Evolutionary conservation across 2,797 vertebrate genomes (phyloP).

Genomic region (Oreochromis grahami): DNA sequence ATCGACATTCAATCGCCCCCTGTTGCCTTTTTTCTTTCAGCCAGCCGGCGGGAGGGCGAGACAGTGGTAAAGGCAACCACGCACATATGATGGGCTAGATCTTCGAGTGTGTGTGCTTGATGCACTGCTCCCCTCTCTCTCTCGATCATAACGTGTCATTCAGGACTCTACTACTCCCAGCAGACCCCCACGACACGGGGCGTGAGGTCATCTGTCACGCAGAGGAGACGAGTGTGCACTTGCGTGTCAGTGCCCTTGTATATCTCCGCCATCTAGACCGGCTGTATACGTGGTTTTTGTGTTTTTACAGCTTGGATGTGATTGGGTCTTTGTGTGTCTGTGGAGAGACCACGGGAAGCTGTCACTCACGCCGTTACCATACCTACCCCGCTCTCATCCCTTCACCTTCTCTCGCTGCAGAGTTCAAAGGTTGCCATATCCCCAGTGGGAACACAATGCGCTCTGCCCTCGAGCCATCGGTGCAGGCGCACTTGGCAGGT

Average conservation of each 20-base stretch:
- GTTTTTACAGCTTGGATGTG: background rate
- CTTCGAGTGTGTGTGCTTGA: background rate
- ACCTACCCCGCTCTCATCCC: slow-evolving; percentile 47
- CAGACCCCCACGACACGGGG: slow-evolving; percentile 57
- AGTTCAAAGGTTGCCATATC: slow-evolving; percentile 69
- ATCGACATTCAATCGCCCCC: background rate
- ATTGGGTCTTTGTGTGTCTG: background rate
- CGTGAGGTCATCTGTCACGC: slow-evolving; percentile 65
- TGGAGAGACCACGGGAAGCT: slow-evolving; percentile 11
- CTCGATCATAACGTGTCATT: slow-evolving; percentile 62
- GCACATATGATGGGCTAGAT: background rate
- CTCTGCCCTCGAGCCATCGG: slow-evolving; percentile 43
- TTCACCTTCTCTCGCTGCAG: slow-evolving; percentile 33
- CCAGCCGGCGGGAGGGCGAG: background rate
- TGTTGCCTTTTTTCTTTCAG: slow-evolving; percentile 1
- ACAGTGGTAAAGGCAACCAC: background rate
- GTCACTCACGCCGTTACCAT: slow-evolving; percentile 50
- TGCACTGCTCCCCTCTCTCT: background rate
- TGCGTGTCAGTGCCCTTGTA: background rate
- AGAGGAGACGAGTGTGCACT: slow-evolving; percentile 10
- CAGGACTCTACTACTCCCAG: slow-evolving; percentile 52
- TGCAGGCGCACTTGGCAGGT: slow-evolving; percentile 7
- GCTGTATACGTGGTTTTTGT: background rate
- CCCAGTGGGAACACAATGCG: slow-evolving; percentile 34
- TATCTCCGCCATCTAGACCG: background rate